Evolutionary conservation across 92 coral and sea anemone species (phyloP), one percentile per base, ranked within the genome.

Genomic region (Anthopleura xanthogrammica): DNA sequence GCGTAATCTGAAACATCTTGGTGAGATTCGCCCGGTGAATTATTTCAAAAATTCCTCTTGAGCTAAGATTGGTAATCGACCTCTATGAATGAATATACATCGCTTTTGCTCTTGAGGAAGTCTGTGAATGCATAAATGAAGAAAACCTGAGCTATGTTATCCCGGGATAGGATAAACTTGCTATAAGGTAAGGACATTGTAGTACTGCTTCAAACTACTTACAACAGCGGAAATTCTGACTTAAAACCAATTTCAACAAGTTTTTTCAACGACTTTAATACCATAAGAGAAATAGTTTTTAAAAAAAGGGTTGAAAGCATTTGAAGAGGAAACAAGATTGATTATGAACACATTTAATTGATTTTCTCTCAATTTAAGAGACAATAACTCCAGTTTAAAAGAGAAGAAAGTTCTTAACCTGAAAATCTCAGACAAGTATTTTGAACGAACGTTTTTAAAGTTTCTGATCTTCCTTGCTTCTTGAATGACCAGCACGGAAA

Each of bases 1-100:
- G 86, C 72, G 60, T 62, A 23, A 52, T 70, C 75, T 86, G 72
- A 65, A 52, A 76, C 46, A 57, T 60, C 72, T 62, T 46, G 50
- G 64, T 12, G 58, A 58, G 64, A 58, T 14, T 58, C 4, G 64
- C 50, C 36, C 3, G n/a, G 64, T 58, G 64, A 58, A 58, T 58
- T 72, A 46, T 76, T n/a, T 40, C 13, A 57, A 1, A 1, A 52
- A 22, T 12, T 58, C 64, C n/a, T 14, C 19, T 14, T 4, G 64
- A 58, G 19, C 58, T 29, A 9, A 46, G 50, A 58, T 16, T 16
- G n/a, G 17, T 19, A 4, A 14, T 14, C 64, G 64, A 58, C 19
- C 6, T 16, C 64, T 58, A 57, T 57, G 64, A 58, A 19, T 14
- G 64, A 58, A 17, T 58, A 4, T 14, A 58, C 64, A 58, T 58